These are phyloP conservation scores for Anguilla marmorata DNA, from an alignment of 2,797 vertebrate species.

Conservation along the genomic window DNA sequence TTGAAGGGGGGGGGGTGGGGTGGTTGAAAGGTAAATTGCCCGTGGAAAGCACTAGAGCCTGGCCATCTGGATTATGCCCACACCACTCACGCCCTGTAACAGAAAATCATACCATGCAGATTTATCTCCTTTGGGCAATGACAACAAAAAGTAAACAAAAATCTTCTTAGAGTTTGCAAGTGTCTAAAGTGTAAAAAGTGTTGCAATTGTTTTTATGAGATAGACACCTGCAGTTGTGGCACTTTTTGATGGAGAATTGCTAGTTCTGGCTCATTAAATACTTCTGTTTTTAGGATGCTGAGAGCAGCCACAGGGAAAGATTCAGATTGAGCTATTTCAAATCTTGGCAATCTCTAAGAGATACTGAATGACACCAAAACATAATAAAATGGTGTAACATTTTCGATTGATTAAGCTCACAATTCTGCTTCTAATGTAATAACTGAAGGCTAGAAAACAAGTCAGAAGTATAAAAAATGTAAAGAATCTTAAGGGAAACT, in stretches of 20 bases:
- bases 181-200: too few species aligned
- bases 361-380: background rate
- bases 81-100: conserved; percentile 16
- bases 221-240: conserved; percentile 49
- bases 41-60: background rate
- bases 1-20: background rate
- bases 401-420: background rate
- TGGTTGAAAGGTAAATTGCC: background rate
- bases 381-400: background rate
- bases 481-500: background rate
- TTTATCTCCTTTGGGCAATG: conserved; percentile 47
- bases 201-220: background rate
- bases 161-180: conserved; percentile 53
- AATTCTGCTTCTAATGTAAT: background rate
- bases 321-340: background rate
- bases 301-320: background rate
- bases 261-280: background rate
- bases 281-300: background rate
- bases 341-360: background rate
- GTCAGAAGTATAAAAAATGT: background rate
- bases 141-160: conserved; percentile 46
- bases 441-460: background rate
- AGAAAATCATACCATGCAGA: conserved; percentile 37
- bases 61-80: conserved; percentile 20
- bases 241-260: conserved; percentile 1